Evolutionary conservation across 2,797 vertebrate genomes (phyloP).

Genomic region (Takifugu rubripes): DNA sequence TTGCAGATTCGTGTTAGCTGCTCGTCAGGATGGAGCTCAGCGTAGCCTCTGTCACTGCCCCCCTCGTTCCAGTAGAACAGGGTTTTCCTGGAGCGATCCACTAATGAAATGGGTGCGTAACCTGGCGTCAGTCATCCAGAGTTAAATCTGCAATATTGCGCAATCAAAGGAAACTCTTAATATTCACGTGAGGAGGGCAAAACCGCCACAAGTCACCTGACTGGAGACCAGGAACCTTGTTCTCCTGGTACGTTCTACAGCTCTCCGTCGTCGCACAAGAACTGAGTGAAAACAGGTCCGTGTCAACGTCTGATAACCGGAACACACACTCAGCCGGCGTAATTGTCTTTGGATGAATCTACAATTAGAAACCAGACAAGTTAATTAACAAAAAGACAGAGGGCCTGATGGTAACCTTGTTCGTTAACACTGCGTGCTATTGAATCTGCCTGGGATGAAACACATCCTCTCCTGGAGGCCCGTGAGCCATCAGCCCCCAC

Average conservation of each 20-base stretch:
- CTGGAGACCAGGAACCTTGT: no score
- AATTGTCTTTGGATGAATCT: constrained; percentile 32
- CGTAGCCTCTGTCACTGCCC: background rate
- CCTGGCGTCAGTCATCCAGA: no score
- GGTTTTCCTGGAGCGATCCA: constrained; percentile 10
- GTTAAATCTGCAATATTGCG: no score
- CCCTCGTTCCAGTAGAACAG: constrained; percentile 6
- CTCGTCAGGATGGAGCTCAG: constrained; percentile 15
- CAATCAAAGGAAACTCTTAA: no score
- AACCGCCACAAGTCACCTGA: no score
- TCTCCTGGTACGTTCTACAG: no score
- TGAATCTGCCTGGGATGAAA: constrained; percentile 40
- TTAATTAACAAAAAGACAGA: constrained; percentile 46
- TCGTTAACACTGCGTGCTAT: constrained; percentile 23
- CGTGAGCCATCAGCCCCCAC: constrained; percentile 4
- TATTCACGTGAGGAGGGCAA: no score
- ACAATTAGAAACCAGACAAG: constrained; percentile 36
- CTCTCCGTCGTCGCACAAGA: background rate
- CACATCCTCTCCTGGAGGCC: constrained; percentile 25
- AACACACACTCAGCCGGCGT: constrained; percentile 13
- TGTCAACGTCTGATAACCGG: constrained; percentile 36
- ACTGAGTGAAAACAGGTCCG: background rate
- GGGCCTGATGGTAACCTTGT: constrained; percentile 37
- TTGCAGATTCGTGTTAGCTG: constrained; percentile 2
- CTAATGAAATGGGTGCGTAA: constrained; percentile 16